Evolutionary conservation across 2,113 vertebrate species (phyloP).

Genomic region (Brachyhypopomus occidentalis): DNA sequence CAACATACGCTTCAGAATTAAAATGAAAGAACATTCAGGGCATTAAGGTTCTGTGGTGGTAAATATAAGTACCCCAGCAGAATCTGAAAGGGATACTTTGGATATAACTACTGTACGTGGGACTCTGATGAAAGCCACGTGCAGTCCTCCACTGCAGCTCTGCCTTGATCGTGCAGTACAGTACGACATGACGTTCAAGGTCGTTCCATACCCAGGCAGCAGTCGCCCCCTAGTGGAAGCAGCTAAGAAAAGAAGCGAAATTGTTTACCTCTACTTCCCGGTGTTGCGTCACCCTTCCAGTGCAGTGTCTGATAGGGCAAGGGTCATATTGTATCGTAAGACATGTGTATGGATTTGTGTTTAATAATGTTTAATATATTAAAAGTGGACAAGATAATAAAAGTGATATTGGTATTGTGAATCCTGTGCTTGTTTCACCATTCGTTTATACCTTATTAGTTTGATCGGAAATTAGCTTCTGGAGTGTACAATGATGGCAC

Average conservation of each 20-base stretch:
- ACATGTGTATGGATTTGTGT: not conserved
- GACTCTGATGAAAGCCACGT: not conserved
- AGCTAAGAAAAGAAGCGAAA: not conserved
- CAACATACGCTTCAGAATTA: not conserved
- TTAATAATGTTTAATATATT: not conserved
- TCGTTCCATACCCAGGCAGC: not conserved
- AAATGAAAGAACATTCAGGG: not conserved
- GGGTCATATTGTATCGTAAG: not conserved
- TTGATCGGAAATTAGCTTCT: not conserved
- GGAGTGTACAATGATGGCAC: too few species aligned
- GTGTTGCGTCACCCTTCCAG: not conserved
- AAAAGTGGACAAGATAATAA: not conserved
- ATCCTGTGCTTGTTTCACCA: not conserved
- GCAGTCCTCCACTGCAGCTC: not conserved
- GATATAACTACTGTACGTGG: not conserved
- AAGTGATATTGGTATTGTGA: not conserved
- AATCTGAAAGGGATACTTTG: not conserved
- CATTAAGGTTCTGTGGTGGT: not conserved
- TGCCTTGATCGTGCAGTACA: not conserved
- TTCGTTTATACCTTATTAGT: not conserved
- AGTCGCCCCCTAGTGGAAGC: slow-evolving; percentile 7
- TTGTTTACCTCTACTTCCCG: not conserved
- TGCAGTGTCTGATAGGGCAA: not conserved
- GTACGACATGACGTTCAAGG: not conserved
- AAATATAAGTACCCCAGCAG: not conserved